Evolutionary conservation across 2,888 invertebrate species (phyloP), one percentile per base, ranked within the genome.

Genomic region (Polydrusus tereticollis): DNA sequence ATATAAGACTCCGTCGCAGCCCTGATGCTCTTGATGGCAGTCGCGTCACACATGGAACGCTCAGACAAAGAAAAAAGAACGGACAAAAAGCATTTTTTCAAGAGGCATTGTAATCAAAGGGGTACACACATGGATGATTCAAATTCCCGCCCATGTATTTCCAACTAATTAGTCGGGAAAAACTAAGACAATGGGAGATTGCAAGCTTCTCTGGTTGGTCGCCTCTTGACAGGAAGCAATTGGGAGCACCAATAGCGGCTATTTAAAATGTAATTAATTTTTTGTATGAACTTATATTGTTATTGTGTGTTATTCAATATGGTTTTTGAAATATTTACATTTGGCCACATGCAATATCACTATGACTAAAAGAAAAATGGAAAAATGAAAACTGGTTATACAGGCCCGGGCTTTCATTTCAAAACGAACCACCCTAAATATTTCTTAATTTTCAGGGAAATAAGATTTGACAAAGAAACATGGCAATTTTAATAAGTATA

Each of bases 171-270:
- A 73, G 65, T 57, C 59, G 65, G 60, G 36, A 62, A 57, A 65
- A 43, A 70, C 70, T 78, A 78, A 82, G 83, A 84, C 83, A 84
- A 83, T 83, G 82, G 82, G 78, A 82, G 80, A 77, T 79, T 78
- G 72, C 72, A 74, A 79, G 78, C 82, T 80, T 80, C 83, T 83
- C 83, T 84, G 83, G 84, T 76, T 80, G 83, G 77, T 76, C 33
- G 55, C 20, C 18, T 59, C 36, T 41, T 50, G 16, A 33, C 52
- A 29, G 64, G 64, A 64, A 64, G 36, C 36, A 36, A 45, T 33
- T 50, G 6, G 16, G 12, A 33, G 43, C 64, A 64, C 64, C 64
- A 64, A 64, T 64, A 36, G 52, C 47, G 63, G 26, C 14, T 26
- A 43, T n/a, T n/a, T n/a, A n/a, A n/a, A n/a, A n/a, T n/a, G n/a